Conservation (phyloP, 2,888 invertebrate species). For the Busseola fusca region DNA sequence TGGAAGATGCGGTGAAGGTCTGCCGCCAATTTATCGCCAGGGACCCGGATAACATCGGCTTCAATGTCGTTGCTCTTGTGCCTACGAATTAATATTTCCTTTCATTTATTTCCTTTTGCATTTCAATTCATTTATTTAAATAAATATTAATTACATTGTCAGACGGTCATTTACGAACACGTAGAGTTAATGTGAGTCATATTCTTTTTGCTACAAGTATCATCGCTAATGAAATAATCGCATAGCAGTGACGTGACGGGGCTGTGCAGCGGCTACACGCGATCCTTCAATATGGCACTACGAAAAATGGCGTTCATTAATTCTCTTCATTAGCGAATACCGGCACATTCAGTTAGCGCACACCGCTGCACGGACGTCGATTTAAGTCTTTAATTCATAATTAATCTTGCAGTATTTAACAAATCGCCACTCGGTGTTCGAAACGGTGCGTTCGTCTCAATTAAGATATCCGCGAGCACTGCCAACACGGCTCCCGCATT, state of each 20-base stretch:
- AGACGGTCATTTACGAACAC: constrained; percentile 56
- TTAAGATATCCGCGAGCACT: constrained; percentile 84
- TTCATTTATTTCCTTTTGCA: constrained; percentile 47
- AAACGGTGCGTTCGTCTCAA: constrained; percentile 82
- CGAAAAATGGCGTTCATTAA: constrained; percentile 80
- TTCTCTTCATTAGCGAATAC: constrained; percentile 78
- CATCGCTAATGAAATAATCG: constrained; percentile 71
- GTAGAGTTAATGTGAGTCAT: constrained; percentile 59
- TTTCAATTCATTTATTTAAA: constrained; percentile 55
- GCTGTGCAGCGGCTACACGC: constrained; percentile 71
- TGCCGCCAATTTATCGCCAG: constrained; percentile 95
- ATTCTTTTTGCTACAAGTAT: constrained; percentile 62
- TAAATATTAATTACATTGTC: constrained; percentile 56
- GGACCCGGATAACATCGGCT: constrained; percentile 95
- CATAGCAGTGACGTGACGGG: constrained; percentile 67
- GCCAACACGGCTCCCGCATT: constrained; percentile 84
- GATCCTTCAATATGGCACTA: constrained; percentile 75
- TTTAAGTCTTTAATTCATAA: constrained; percentile 81
- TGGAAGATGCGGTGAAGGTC: constrained; percentile 95
- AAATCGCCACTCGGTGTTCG: constrained; percentile 78
- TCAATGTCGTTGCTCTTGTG: constrained; percentile 95
- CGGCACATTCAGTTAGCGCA: constrained; percentile 68
- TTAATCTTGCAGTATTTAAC: constrained; percentile 81
- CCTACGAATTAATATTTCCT: constrained; percentile 76
- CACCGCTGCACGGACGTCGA: constrained; percentile 69